Evolutionary conservation across 2,888 invertebrate species (phyloP), one percentile per base, ranked within the genome.

Genomic region (Autographa pulchrina): DNA sequence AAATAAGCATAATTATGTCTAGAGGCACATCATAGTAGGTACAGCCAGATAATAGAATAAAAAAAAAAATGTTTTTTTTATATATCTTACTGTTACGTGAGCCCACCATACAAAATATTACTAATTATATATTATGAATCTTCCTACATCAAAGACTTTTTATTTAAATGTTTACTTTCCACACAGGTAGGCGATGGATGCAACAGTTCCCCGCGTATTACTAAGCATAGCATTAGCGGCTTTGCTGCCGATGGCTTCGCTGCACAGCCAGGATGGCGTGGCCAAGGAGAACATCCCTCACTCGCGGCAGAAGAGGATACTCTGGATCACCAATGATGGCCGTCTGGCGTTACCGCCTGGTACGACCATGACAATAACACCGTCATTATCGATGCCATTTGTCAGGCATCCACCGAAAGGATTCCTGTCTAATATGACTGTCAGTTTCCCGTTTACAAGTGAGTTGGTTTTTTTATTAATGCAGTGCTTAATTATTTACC

Each of bases 291-390:
- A 95, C 76, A 89, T 94, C 80, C 96, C 96, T 52, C 98, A 98
- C 92, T 97, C 97, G 56, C 96, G 98, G 75, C 97, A 98, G 90
- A 98, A 98, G 90, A 96, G 98, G 87, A 96, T 98, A 83, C 95
- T 98, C 59, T 98, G 98, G 98, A 97, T 98, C 78, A 98, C 98
- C 13, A 97, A 98, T 79, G 98, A 98, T 90, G 98, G 98, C 1
- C 96, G 98, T 8, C 92, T 98, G 85, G 98, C 98, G 0, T 89
- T 98, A 80, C 98, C 98, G 1, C 98, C 98, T 0, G 98, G 98
- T 59, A 98, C 98, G 0, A 96, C 97, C 3, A 96, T 98, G 93
- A 96, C 97, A 35, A 97, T 98, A 81, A 97, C 98, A 5, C 98
- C 98, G 13, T 98, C 98, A 7, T 91, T 98, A 60, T 97, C 98